These are phyloP conservation scores for Rotaria macrura DNA, from an alignment of 2,888 invertebrate species.

Conservation along the genomic window DNA sequence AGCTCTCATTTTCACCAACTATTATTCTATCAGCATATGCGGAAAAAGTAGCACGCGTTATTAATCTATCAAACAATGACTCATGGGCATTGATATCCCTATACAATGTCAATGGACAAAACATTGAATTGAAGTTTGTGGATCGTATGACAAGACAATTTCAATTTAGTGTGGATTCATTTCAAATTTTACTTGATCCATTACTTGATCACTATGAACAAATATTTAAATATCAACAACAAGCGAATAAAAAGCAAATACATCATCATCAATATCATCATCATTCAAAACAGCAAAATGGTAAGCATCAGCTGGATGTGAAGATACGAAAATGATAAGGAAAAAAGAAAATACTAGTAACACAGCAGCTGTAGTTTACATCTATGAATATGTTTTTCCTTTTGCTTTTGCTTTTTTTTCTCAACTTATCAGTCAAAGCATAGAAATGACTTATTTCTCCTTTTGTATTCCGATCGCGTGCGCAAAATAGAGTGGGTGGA, in stretches of 20 bases:
- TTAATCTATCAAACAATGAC: background rate
- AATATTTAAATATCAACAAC: background rate
- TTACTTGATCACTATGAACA: conserved; percentile 77
- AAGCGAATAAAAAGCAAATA: background rate
- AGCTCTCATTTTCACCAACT: conserved; percentile 19
- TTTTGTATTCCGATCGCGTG: background rate
- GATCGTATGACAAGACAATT: conserved; percentile 95
- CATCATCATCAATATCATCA: background rate
- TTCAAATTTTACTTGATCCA: conserved; percentile 88
- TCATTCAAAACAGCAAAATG: background rate
- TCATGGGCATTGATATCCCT: conserved; percentile 30
- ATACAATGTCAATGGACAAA: conserved; percentile 49
- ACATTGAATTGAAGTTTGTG: conserved; percentile 96
- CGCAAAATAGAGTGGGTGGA: background rate
- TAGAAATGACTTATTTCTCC: background rate
- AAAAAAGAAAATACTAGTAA: background rate
- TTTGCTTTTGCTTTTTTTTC: background rate
- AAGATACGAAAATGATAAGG: conserved; percentile 49
- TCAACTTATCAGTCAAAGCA: background rate
- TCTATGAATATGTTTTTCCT: background rate
- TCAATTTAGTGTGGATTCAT: conserved; percentile 97
- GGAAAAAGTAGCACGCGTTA: conserved; percentile 28
- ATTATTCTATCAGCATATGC: conserved; percentile 30
- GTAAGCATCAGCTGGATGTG: conserved; percentile 74
- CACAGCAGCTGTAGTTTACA: background rate